These are phyloP conservation scores for Mobula hypostoma DNA, from an alignment of 2,113 vertebrate species.

Conservation along the genomic window DNA sequence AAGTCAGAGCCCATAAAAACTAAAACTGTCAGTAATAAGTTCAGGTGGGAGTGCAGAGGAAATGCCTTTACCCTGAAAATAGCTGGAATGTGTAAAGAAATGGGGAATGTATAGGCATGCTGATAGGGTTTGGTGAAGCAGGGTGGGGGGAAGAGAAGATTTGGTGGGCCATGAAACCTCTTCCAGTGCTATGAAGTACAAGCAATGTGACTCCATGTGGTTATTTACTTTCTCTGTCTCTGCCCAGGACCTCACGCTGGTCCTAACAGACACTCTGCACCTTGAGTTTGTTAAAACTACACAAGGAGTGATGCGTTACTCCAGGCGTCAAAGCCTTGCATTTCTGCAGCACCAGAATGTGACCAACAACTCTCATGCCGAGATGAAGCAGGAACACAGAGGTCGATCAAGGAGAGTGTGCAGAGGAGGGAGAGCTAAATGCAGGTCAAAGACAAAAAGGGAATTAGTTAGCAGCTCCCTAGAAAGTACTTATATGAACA, in stretches of 20 bases:
- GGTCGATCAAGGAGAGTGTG: too few relatives aligned
- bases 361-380: neutral
- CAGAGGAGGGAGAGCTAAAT: neutral
- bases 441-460: neutral
- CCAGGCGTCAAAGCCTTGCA: neutral
- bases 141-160: neutral
- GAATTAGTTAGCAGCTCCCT: neutral
- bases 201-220: neutral
- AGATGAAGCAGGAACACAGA: neutral
- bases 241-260: neutral
- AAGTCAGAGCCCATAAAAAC: neutral
- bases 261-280: neutral
- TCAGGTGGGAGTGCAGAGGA: neutral
- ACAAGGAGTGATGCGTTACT: neutral
- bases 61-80: neutral
- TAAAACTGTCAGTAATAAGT: neutral
- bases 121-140: too few relatives aligned
- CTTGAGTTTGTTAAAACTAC: neutral
- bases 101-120: too few relatives aligned
- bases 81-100: neutral
- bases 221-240: neutral
- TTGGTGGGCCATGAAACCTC: neutral
- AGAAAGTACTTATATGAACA: too few relatives aligned
- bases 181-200: neutral
- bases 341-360: neutral